These are phyloP conservation scores for Camarhynchus parvulus DNA, from an alignment of 2,113 vertebrate genomes.

Conservation along the genomic window DNA sequence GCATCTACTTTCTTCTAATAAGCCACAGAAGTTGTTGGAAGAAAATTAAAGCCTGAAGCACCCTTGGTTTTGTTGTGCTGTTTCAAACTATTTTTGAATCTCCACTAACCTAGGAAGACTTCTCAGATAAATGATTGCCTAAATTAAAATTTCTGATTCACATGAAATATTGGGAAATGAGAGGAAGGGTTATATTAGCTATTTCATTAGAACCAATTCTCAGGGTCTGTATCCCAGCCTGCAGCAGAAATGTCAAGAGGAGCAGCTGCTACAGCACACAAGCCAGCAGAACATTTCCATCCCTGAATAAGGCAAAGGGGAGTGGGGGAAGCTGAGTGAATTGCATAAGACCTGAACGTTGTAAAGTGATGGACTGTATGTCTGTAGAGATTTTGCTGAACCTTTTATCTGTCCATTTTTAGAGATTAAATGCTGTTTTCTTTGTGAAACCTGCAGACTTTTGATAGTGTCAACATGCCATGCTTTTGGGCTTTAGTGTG, in stretches of 20 bases:
- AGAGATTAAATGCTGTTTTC: not conserved
- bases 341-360: not conserved
- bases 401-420: not conserved
- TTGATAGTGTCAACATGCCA: not conserved
- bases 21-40: not conserved
- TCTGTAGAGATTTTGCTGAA: not conserved
- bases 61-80: not conserved
- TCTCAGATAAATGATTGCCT: constrained; percentile 28
- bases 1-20: not conserved
- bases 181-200: constrained; percentile 53
- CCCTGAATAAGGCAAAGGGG: not conserved
- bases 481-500: not conserved
- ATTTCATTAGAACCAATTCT: constrained; percentile 36
- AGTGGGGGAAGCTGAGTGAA: not conserved
- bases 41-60: constrained; percentile 25
- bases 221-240: constrained; percentile 36
- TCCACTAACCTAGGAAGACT: constrained; percentile 27
- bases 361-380: not conserved
- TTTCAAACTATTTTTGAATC: constrained; percentile 38
- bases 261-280: constrained; percentile 37
- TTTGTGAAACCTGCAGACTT: not conserved
- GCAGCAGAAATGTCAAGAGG: constrained; percentile 57
- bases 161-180: constrained; percentile 50
- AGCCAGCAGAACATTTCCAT: constrained; percentile 40
- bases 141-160: constrained; percentile 55